Percentiles rank a stretch among this genome's conserved stretches.
Conservation (phyloP, 2,888 invertebrate genomes). For the Encarsia formosa region DNA sequence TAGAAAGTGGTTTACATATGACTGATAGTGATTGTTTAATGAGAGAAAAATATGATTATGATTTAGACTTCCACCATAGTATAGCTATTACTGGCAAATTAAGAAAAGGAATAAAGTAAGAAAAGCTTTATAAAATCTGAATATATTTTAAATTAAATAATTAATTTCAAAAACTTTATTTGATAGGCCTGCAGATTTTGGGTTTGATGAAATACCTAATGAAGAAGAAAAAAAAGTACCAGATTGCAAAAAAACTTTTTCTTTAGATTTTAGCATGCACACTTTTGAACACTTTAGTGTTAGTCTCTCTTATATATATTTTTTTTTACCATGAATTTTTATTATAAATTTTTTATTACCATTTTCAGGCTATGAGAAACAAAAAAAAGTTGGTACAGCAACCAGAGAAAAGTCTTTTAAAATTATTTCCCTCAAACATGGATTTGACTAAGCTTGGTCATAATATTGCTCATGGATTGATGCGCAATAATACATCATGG, state of each 20-base stretch:
- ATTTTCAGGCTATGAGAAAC: constrained; percentile 53
- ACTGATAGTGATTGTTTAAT: constrained; percentile 63
- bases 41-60: constrained; percentile 61
- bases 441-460: constrained; percentile 58
- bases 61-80: constrained; percentile 65
- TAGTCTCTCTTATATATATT: constrained; percentile 26
- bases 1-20: constrained; percentile 59
- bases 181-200: constrained; percentile 34
- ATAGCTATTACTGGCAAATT: constrained; percentile 58
- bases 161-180: background rate
- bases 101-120: constrained; percentile 52
- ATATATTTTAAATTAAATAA: background rate
- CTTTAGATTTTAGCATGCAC: constrained; percentile 60
- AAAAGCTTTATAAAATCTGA: background rate
- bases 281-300: constrained; percentile 63
- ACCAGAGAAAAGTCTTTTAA: constrained; percentile 55
- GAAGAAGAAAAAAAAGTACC: constrained; percentile 52
- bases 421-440: constrained; percentile 46
- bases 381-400: constrained; percentile 54
- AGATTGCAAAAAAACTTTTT: constrained; percentile 62
- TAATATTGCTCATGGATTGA: constrained; percentile 60
- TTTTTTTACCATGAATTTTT: background rate
- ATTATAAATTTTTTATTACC: background rate
- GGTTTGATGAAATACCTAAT: constrained; percentile 39
- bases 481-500: constrained; percentile 71